Evolutionary conservation across 2,797 vertebrate species (phyloP), one percentile per base, ranked within the genome.

Genomic region (Pseudochaenichthys georgianus): DNA sequence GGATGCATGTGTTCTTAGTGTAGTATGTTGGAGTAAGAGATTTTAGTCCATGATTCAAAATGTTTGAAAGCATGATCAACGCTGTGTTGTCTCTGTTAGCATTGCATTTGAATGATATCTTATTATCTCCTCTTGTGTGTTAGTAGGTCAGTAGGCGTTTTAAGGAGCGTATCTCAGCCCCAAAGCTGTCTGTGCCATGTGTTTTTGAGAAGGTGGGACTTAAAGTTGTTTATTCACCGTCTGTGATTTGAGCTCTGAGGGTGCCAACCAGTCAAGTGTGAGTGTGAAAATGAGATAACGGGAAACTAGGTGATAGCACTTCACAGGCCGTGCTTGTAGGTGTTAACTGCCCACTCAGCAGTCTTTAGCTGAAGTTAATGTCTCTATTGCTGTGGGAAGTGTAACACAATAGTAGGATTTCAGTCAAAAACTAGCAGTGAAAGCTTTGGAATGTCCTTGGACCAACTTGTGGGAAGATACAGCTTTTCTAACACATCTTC

Each of bases 241-340:
- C 87, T 86, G 80, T 71, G 78, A 73, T 62, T 64, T 58, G 70
- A 80, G 68, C 70, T 45, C 11, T 17, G 69, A 65, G 53, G 83
- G 72, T 76, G 87, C 23, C 77, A 78, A 86, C 23, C 77, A 78
- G 73, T 81, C 64, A 48, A 71, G 80, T 75, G 83, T 38, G 59
- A 73, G 85, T 72, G 90, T 92, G 92, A 92, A 86, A 91, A 84
- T 69, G 75, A 85, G 78, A 74, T 53, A 60, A 74, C 86, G 91
- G 91, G 90, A 93, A 91, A 77, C 76, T 13, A 81, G 73, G 87
- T 80, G 89, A 70, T 80, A 59, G 70, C 76, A 72, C 81, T 73
- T 87, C 68, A 80, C 42, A 71, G 80, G 75, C 57, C 62, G 19
- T 16, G 60, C 62, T 28, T 67, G 7, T 13, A 64, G 81, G 89